A percentile compares a stretch with the other conserved stretches of the same genome.
Evolutionary conservation across 2,113 vertebrate genomes (phyloP).

Genomic region (Madoqua kirkii): DNA sequence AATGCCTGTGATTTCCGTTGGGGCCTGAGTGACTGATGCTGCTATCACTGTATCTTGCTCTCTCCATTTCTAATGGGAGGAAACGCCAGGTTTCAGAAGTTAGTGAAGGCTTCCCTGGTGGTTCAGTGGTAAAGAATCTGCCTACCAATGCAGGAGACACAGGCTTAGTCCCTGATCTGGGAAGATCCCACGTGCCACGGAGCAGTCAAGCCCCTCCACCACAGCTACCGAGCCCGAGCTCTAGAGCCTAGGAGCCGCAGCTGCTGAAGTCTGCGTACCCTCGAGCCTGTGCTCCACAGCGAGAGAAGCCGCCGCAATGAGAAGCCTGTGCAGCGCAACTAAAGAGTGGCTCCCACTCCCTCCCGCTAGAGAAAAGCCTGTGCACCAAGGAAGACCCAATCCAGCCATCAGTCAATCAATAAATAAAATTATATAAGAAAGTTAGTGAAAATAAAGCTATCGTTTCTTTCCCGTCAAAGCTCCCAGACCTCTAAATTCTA

Average conservation of each 20-base stretch:
- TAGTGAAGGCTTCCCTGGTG: neutral
- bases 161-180: neutral
- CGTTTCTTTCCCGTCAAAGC: neutral
- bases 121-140: neutral
- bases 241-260: neutral
- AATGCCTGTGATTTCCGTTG: neutral
- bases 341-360: neutral
- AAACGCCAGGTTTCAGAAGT: neutral
- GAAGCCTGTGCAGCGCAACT: neutral
- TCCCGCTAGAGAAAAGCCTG: neutral
- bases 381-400: neutral
- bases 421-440: neutral
- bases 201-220: neutral
- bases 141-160: neutral
- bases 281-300: neutral
- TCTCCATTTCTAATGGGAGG: neutral
- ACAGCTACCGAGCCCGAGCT: neutral
- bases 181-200: neutral
- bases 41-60: neutral
- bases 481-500: neutral
- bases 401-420: neutral
- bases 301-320: neutral
- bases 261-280: neutral
- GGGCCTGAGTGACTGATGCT: neutral
- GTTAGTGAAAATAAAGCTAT: neutral